Evolutionary conservation across 2,888 invertebrate genomes (phyloP), one percentile per base, ranked within the genome.

Genomic region (Cotesia congregata): DNA sequence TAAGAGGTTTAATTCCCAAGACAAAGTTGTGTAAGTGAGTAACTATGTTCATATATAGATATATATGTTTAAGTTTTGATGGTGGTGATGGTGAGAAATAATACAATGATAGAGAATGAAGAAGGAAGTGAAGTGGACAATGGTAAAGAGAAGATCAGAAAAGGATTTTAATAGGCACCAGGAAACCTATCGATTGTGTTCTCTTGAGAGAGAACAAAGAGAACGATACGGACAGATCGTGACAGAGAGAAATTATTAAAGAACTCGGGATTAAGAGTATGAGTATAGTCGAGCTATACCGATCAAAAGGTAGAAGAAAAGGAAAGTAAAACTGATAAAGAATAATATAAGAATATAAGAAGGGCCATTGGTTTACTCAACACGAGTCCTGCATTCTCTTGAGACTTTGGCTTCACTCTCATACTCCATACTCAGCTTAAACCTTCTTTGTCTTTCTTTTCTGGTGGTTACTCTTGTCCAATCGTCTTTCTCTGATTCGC

Each of bases 171-270:
- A 81, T 78, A 76, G 79, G 78, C 77, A 79, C 78, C 79, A 81
- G 80, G 79, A 78, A 81, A 75, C 78, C 76, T 78, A 81, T 78
- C 78, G 79, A 77, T 75, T 76, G 41, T 78, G 75, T 77, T 78
- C 77, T 75, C 65, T 50, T 12, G 50, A 50, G 50, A 50, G 79
- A 77, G 79, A 80, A 80, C 80, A 81, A 81, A 80, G 80, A 77
- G 68, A 74, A 81, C 78, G 77, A 81, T 78, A 78, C 20, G 77
- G 79, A 81, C 79, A 80, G 78, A 79, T 81, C 81, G 80, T 80
- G 81, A 80, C 80, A 80, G 80, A 80, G 81, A 78, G 78, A 81
- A 81, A 81, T 81, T 81, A 81, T 81, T 78, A 80, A 81, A 75
- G 76, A 74, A 75, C 75, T 69, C 60, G 20, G 68, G 9, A 60